These are phyloP conservation scores for Epinephelus awoara DNA, from an alignment of 2,797 vertebrate genomes.

Conservation along the genomic window DNA sequence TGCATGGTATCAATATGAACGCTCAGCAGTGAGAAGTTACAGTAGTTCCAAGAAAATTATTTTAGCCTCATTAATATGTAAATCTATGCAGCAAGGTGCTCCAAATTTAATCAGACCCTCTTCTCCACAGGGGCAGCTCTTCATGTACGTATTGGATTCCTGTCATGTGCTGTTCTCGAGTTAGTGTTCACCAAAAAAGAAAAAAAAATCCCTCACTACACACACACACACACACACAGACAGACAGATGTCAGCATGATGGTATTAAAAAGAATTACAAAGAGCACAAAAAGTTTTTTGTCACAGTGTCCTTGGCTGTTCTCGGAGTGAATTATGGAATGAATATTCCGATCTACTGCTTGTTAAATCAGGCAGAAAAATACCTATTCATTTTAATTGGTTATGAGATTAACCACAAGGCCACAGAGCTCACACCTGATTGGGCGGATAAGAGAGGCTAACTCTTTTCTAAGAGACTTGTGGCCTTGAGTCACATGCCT, in stretches of 20 bases:
- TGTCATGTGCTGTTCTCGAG: conserved; percentile 26
- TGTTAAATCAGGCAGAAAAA: conserved; percentile 26
- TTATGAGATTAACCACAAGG: conserved; percentile 33
- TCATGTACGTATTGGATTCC: conserved; percentile 26
- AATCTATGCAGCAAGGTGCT: conserved; percentile 60
- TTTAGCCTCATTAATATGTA: conserved; percentile 47
- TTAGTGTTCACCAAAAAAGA: background rate
- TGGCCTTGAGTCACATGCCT: conserved; percentile 30
- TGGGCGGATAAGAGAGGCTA: background rate
- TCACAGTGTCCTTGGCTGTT: conserved; percentile 37
- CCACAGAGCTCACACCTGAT: conserved; percentile 3
- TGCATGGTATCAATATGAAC: conserved; percentile 30
- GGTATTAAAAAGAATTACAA: conserved; percentile 29
- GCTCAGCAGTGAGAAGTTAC: background rate
- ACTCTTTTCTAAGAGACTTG: conserved; percentile 7
- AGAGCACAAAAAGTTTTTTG: conserved; percentile 32
- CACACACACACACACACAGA: conserved; percentile 13
- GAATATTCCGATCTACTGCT: conserved; percentile 29
- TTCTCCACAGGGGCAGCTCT: conserved; percentile 33
- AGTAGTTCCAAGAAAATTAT: conserved; percentile 19
- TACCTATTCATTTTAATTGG: conserved; percentile 26
- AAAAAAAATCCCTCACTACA: background rate
- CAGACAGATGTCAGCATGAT: conserved; percentile 24
- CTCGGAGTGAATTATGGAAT: conserved; percentile 30
- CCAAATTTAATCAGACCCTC: conserved; percentile 63